These are phyloP conservation scores for Volucella zonaria DNA, from an alignment of 2,888 invertebrate species.

Conservation along the genomic window DNA sequence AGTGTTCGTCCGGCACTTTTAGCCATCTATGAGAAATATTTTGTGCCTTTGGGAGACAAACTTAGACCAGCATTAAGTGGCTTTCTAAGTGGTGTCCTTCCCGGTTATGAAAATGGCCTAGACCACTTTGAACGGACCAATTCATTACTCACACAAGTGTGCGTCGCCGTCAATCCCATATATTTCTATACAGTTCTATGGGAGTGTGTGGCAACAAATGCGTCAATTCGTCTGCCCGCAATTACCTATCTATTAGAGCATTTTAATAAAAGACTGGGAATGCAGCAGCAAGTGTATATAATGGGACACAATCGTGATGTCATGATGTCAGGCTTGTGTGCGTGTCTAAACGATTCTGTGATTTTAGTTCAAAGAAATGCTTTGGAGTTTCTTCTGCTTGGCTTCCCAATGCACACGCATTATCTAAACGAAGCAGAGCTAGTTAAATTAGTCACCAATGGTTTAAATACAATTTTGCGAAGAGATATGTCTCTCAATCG, in stretches of 20 bases:
- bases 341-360: constrained; percentile 90
- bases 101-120: constrained; percentile 93
- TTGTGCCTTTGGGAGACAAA: constrained; percentile 90
- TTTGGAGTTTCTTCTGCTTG: constrained; percentile 90
- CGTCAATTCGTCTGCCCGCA: constrained; percentile 91
- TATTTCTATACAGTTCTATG: constrained; percentile 94
- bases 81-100: constrained; percentile 92
- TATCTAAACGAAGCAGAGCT: constrained; percentile 88
- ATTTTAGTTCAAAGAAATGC: constrained; percentile 93
- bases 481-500: constrained; percentile 95
- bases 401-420: constrained; percentile 92
- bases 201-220: constrained; percentile 92
- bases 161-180: constrained; percentile 88
- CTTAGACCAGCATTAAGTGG: constrained; percentile 91
- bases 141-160: constrained; percentile 83
- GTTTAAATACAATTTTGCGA: constrained; percentile 89
- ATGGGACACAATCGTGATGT: constrained; percentile 93
- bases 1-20: constrained; percentile 92
- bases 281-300: constrained; percentile 91
- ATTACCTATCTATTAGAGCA: constrained; percentile 91
- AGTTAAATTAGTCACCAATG: constrained; percentile 88
- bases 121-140: constrained; percentile 90
- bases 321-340: constrained; percentile 91
- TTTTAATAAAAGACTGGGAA: constrained; percentile 89
- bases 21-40: constrained; percentile 93